Evolutionary conservation across 2,113 vertebrate species (phyloP), one percentile per base, ranked within the genome.

Genomic region (Alouatta palliata): DNA sequence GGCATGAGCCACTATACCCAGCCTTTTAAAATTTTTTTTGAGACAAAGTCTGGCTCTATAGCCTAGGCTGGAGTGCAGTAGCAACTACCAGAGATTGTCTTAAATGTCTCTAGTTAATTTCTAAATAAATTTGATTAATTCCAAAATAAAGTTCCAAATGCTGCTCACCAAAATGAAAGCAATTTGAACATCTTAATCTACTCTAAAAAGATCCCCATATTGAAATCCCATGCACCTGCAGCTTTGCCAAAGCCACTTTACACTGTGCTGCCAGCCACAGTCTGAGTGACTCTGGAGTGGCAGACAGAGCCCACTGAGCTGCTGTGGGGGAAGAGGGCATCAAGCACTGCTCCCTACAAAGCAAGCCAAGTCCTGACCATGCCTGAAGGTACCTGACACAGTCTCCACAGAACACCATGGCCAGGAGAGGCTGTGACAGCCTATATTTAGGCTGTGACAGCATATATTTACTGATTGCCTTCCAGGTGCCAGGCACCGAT

Each of bases 271-370:
- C 94, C 71, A 40, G 75, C 49, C 79, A 58, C 11, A 58, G 12
- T 64, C 96, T 47, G 3, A 96, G 97, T 95, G 66, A 70, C 73
- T 58, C 68, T 23, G 43, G 45, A 95, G 92, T 13, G 10, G 66
- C 87, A 87, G 87, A 58, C 70, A 14, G 92, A 66, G 68, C 89
- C 49, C 9, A 79, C 32, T 21, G 25, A n/a, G 85, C 89, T 45
- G 90, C 94, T 30, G 6, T 2, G 14, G 77, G 43, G 49, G 76
- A 66, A 20, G 37, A 58, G 52, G 14, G 25, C 0, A 30, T 37
- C 3, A 45, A 45, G 68, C 52, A 56, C 5, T 3, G 0, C 43
- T 58, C 54, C 58, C 54, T 0, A 0, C 32, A 10, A 49, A 52
- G 40, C 77, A 73, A 70, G 61, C 43, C 56, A 11, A 2, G 71